Evolutionary conservation across 2,797 vertebrate species (phyloP).

Genomic region (Bradypodion ventrale): DNA sequence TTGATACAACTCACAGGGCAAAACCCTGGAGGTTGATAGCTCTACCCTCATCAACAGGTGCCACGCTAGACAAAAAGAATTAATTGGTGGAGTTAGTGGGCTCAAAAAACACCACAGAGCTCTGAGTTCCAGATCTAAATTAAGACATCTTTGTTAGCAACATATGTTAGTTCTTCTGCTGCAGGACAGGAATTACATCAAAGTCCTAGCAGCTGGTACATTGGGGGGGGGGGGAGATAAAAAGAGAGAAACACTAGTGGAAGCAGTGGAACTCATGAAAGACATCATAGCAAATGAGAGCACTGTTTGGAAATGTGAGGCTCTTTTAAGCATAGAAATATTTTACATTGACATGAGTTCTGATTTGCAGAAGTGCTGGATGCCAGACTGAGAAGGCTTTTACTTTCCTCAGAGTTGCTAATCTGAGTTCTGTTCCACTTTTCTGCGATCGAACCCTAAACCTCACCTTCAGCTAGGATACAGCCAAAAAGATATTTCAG

Average conservation of each 20-base stretch:
- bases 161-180: constrained; percentile 49
- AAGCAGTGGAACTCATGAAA: constrained; percentile 48
- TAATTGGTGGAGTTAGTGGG: constrained; percentile 41
- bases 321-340: neutral
- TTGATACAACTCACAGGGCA: constrained; percentile 27
- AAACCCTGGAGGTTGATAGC: constrained; percentile 34
- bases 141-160: constrained; percentile 20
- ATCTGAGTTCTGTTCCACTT: neutral
- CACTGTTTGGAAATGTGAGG: neutral
- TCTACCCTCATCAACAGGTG: constrained; percentile 59
- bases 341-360: neutral
- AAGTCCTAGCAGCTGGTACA: constrained; percentile 53
- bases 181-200: constrained; percentile 55
- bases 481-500: neutral
- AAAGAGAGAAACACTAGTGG: constrained; percentile 19
- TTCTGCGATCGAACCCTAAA: neutral
- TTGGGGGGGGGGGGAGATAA: constrained; percentile 53
- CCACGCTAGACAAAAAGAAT: constrained; percentile 61
- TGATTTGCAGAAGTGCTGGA: too few relatives aligned
- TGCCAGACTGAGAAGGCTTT: too few relatives aligned
- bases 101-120: constrained; percentile 30
- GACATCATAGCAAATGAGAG: constrained; percentile 14
- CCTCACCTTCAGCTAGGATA: neutral
- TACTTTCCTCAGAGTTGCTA: too few relatives aligned
- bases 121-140: constrained; percentile 43